Conservation (phyloP, 1,140 invertebrate species). For the Scylla paramamosain region DNA sequence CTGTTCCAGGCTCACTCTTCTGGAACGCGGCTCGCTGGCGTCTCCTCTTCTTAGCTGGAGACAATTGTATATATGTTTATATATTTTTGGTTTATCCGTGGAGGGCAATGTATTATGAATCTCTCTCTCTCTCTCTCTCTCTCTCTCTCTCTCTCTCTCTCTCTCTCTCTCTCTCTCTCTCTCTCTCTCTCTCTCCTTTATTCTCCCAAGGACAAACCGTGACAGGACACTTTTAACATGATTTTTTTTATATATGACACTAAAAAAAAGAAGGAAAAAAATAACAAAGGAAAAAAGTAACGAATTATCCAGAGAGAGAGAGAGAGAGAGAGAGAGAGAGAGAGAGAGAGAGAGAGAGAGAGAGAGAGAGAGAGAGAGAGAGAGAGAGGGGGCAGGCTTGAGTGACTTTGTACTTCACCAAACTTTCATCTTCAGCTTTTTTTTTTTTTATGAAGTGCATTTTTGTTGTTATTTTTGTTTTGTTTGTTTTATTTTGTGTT, state of each 20-base stretch:
- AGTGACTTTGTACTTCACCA: neutral
- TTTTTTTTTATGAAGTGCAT: no score
- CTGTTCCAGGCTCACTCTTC: neutral
- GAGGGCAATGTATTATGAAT: neutral
- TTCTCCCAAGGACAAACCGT: neutral
- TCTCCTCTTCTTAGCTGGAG: neutral
- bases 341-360: neutral
- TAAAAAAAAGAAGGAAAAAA: neutral
- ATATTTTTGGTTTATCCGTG: neutral
- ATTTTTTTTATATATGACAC: neutral
- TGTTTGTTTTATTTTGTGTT: no score
- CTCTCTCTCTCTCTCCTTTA: neutral
- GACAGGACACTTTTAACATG: neutral
- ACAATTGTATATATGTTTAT: neutral
- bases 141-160: slow-evolving; percentile 20
- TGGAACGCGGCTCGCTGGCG: neutral
- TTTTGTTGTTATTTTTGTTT: no score
- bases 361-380: neutral
- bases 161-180: neutral
- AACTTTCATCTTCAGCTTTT: no score
- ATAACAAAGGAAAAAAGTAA: no score
- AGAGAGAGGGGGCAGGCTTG: neutral
- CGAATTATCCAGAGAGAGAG: no score
- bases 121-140: slow-evolving; percentile 20
- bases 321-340: neutral